Conservation (phyloP, 2,888 invertebrate genomes). For the Coleophora flavipennella region DNA sequence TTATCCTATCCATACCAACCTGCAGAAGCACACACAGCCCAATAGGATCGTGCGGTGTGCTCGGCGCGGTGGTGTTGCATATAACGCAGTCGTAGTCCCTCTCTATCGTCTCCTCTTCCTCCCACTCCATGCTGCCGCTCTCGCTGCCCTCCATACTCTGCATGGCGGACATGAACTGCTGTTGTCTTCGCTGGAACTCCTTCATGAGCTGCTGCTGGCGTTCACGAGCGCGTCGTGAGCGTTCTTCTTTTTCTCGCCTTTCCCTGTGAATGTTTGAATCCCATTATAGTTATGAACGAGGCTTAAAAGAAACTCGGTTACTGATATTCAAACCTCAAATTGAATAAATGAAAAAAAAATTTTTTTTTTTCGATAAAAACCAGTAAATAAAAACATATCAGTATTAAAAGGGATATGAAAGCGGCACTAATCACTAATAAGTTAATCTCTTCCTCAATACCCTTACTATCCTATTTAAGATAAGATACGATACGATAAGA, state of each 20-base stretch:
- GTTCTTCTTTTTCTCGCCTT: constrained; percentile 84
- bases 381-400: no score
- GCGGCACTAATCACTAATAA: no score
- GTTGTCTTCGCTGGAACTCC: constrained; percentile 92
- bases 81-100: constrained; percentile 95
- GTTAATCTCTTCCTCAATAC: no score
- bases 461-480: no score
- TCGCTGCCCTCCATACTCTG: constrained; percentile 52
- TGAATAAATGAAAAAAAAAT: no score
- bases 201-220: constrained; percentile 94
- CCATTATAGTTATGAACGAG: no score
- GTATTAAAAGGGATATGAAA: no score
- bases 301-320: no score
- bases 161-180: constrained; percentile 85
- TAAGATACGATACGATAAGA: no score
- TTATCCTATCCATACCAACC: constrained; percentile 35
- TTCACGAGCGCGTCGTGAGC: constrained; percentile 88
- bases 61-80: constrained; percentile 91
- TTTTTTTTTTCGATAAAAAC: no score
- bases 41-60: constrained; percentile 81
- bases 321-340: no score
- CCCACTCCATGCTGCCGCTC: constrained; percentile 75
- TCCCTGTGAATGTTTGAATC: constrained; percentile 48
- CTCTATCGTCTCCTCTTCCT: constrained; percentile 72
- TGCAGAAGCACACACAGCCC: constrained; percentile 91